Evolutionary conservation across 2,797 vertebrate genomes (phyloP).

Genomic region (Acipenser oxyrinchus): DNA sequence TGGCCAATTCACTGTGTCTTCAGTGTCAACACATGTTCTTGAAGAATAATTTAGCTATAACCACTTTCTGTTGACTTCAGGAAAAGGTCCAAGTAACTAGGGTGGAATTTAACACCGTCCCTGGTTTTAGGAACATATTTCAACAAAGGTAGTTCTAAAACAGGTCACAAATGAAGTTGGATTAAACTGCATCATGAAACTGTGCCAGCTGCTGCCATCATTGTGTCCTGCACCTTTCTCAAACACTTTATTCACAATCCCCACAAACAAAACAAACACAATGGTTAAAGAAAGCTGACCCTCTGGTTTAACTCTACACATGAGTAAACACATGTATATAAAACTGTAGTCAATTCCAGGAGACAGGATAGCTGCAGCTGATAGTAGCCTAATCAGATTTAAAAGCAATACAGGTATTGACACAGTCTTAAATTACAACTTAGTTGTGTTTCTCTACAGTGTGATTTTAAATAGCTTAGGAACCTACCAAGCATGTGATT

Average conservation of each 20-base stretch:
- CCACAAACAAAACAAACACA: background rate
- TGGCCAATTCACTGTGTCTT: no score
- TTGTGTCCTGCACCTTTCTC: no score
- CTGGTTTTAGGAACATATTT: no score
- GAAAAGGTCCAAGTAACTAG: no score
- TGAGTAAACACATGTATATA: background rate
- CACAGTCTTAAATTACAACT: constrained; percentile 10
- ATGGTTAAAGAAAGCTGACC: background rate
- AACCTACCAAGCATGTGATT: background rate
- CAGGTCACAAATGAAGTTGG: no score
- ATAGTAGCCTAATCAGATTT: constrained; percentile 3
- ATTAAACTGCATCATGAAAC: background rate
- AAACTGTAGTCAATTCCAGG: background rate
- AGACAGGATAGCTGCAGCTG: background rate
- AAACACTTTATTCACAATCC: no score
- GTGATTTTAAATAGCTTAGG: constrained; percentile 7
- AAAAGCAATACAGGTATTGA: constrained; percentile 13
- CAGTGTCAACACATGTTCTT: no score
- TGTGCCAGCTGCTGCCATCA: no score
- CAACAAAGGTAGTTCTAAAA: no score
- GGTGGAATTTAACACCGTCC: no score
- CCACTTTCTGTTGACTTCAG: no score
- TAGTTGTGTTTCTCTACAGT: background rate
- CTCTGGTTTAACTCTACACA: background rate
- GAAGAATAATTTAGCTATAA: no score